phyloP scores from a whole-genome alignment of 2,797 vertebrate species.

The Hemibagrus guttatus region DNA sequence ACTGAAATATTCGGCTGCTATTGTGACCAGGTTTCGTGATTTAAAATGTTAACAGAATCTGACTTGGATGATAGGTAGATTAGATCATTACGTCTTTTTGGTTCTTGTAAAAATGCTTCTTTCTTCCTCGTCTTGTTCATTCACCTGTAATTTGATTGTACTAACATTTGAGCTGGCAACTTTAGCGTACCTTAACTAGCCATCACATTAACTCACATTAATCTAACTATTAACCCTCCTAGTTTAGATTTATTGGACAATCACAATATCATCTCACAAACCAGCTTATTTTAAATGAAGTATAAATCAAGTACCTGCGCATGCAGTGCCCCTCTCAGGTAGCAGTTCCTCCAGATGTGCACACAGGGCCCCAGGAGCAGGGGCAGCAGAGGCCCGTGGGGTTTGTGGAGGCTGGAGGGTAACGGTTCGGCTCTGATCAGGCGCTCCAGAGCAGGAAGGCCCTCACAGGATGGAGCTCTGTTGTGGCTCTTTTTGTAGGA shows the following conservation, averaged over 20 bases:
- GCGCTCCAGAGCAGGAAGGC: conserved; percentile 77
- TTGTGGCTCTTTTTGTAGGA: conserved; percentile 77
- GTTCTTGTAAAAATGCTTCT: not conserved
- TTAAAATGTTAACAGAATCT: not conserved
- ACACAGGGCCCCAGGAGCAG: conserved; percentile 82
- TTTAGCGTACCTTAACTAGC: not conserved
- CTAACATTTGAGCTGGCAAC: not conserved
- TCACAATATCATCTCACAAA: not conserved
- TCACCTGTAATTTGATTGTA: not conserved
- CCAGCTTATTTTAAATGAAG: not conserved
- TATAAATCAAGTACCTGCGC: conserved; percentile 75
- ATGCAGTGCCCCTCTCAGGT: conserved; percentile 85
- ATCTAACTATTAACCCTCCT: no score
- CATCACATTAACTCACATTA: not conserved
- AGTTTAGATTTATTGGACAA: not conserved
- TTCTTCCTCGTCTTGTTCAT: not conserved
- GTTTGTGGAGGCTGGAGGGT: conserved; percentile 58
- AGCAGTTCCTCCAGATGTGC: conserved; percentile 88
- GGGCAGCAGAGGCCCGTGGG: conserved; percentile 79
- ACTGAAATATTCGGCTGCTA: not conserved
- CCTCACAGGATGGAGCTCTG: conserved; percentile 77
- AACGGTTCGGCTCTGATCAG: conserved; percentile 68
- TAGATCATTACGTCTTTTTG: not conserved
- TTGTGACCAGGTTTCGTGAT: not conserved
- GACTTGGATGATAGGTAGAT: not conserved